Evolutionary conservation across 2,113 vertebrate species (phyloP), one percentile per base, ranked within the genome.

Genomic region (Ceyx melanurus): DNA sequence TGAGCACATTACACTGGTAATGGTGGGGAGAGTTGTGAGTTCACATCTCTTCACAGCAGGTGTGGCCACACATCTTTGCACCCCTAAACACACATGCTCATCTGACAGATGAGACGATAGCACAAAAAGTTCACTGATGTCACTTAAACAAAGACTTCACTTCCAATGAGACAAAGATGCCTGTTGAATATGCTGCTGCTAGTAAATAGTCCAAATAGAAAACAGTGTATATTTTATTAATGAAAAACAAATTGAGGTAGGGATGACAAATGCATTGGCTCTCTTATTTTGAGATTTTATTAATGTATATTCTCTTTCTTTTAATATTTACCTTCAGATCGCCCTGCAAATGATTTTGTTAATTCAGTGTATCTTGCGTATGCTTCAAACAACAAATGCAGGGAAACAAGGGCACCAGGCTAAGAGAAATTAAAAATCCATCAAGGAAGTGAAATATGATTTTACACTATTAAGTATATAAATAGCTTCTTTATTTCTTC

Each of bases 101-200:
- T 98, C 98, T 99, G 99, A 99, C 98, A 99, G 96, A 90, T 95
- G 82, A 96, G 97, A 99, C 98, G 99, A 98, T 98, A 94, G 97
- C 97, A 98, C 98, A 98, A 48, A 67, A n/a, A 97, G 26, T 70
- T 67, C 96, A 97, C 76, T 78, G 4, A 92, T 89, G 50, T 96
- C 82, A 92, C 97, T 96, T 91, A 92, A 97, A 98, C 98, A 99
- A 99, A 99, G 97, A 96, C 93, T 95, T 94, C 96, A 86, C 95
- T 95, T 97, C 95, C 28, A 93, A 91, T 97, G 94, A 96, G 95
- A 96, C 95, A 97, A 97, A 97, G 97, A 96, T 96, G 96, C 62
- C 12, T 40, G 91, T 87, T 78, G 79, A 96, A 96, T 94, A 89
- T 74, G 80, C 97, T 96, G 93, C 83, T 51, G 85, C 94, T 92